Percentiles rank a stretch among this genome's conserved stretches.
phyloP scores from a whole-genome alignment of 1,140 invertebrate species.

The Pseudoatta argentina region DNA sequence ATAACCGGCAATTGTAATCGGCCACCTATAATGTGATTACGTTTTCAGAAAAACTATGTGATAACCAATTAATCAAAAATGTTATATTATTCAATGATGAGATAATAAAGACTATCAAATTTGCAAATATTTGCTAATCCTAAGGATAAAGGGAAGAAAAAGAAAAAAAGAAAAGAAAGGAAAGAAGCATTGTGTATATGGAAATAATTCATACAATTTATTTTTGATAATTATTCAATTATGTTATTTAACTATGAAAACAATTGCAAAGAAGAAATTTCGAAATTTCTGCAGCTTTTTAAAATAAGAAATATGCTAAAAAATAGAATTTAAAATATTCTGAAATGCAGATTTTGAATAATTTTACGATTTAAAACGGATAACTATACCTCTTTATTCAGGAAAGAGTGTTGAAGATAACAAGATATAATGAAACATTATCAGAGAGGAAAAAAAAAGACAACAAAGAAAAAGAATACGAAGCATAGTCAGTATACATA shows the following conservation, averaged over 20 bases:
- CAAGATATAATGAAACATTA: conserved; percentile 79
- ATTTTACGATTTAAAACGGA: neutral
- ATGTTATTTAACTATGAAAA: neutral
- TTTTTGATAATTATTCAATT: neutral
- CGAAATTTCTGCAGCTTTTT: neutral
- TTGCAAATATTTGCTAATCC: neutral
- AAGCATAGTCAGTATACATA: conserved; percentile 71
- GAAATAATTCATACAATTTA: neutral
- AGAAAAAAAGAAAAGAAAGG: neutral
- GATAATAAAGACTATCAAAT: conserved; percentile 9
- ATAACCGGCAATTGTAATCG: too few species aligned
- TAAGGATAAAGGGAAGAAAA: neutral
- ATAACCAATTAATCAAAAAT: conserved; percentile 43
- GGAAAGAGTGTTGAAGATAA: conserved; percentile 62
- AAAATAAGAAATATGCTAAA: neutral
- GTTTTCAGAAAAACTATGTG: conserved; percentile 70
- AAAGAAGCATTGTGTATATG: neutral
- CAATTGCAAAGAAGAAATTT: neutral
- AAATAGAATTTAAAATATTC: neutral
- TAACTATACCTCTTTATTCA: conserved; percentile 9
- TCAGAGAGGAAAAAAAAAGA: conserved; percentile 75
- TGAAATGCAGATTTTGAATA: neutral
- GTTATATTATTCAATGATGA: conserved; percentile 60
- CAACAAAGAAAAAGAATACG: conserved; percentile 72
- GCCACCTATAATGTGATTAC: too few species aligned